Percentiles rank a stretch among this genome's conserved stretches.
Conservation (phyloP, 2,888 invertebrate genomes). For the Isoperla grammatica region DNA sequence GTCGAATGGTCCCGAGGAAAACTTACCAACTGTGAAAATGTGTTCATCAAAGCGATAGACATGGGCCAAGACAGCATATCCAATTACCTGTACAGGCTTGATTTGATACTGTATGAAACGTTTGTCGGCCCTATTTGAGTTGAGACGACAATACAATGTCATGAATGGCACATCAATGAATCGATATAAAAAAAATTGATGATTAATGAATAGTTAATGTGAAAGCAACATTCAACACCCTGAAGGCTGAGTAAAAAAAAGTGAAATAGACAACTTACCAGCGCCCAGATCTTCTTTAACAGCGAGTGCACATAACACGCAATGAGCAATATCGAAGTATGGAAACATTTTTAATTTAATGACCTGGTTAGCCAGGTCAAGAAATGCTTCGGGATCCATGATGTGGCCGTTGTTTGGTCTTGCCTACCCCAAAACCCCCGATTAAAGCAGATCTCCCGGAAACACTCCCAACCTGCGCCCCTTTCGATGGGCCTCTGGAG, state of each 20-base stretch:
- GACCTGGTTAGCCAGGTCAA: slow-evolving; percentile 98
- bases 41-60: too few relatives aligned
- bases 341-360: slow-evolving; percentile 99
- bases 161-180: too few relatives aligned
- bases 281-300: slow-evolving; percentile 92
- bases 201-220: background rate
- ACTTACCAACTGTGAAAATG: too few relatives aligned
- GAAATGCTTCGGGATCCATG: slow-evolving; percentile 95
- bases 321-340: slow-evolving; percentile 98
- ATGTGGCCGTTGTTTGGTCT: slow-evolving; percentile 29
- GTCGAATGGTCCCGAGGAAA: background rate
- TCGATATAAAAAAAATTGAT: background rate
- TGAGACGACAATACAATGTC: too few relatives aligned
- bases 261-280: slow-evolving; percentile 58
- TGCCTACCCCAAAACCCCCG: slow-evolving; percentile 23
- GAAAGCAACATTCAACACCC: too few relatives aligned
- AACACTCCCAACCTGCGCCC: slow-evolving; percentile 21
- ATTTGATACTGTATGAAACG: too few relatives aligned
- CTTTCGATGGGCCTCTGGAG: slow-evolving; percentile 22
- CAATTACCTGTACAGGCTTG: too few relatives aligned
- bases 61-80: too few relatives aligned
- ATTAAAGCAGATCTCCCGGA: slow-evolving; percentile 11
- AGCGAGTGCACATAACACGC: slow-evolving; percentile 86
- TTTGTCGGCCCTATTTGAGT: too few relatives aligned
- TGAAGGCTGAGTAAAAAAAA: too few relatives aligned